Percentiles rank a stretch among this genome's conserved stretches.
Evolutionary conservation across 2,797 vertebrate genomes (phyloP).

Genomic region (Enteromius afrohamiltoni): DNA sequence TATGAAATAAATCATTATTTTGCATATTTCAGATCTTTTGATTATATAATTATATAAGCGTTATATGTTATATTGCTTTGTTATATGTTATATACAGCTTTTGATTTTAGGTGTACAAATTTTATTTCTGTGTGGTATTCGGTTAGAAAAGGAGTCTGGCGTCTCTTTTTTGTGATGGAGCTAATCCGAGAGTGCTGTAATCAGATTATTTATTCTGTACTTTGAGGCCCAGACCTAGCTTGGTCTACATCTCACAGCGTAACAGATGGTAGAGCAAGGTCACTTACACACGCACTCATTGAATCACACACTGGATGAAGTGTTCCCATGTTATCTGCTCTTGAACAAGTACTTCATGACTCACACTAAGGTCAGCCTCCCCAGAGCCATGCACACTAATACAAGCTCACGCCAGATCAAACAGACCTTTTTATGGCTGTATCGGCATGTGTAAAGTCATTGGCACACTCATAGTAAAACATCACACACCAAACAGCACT

Average conservation of each 20-base stretch:
- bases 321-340: slow-evolving; percentile 27
- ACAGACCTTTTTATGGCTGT: background rate
- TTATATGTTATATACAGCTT: background rate
- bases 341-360: background rate
- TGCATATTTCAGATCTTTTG: too few species aligned
- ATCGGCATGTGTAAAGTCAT: background rate
- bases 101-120: background rate
- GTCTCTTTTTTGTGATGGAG: slow-evolving; percentile 9
- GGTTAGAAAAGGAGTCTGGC: background rate
- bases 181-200: slow-evolving; percentile 53
- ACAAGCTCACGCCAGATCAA: slow-evolving; percentile 1
- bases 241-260: slow-evolving; percentile 17
- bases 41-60: too few species aligned
- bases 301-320: slow-evolving; percentile 10
- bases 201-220: slow-evolving; percentile 58
- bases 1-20: background rate
- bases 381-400: background rate
- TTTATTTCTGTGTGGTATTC: slow-evolving; percentile 12
- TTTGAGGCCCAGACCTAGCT: slow-evolving; percentile 26
- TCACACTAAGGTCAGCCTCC: background rate
- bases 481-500: background rate
- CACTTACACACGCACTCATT: slow-evolving; percentile 21
- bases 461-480: background rate
- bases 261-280: slow-evolving; percentile 48
- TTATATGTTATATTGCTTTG: too few species aligned